Evolutionary conservation across 2,888 invertebrate species (phyloP).

Genomic region (Cheilosia urbana): DNA sequence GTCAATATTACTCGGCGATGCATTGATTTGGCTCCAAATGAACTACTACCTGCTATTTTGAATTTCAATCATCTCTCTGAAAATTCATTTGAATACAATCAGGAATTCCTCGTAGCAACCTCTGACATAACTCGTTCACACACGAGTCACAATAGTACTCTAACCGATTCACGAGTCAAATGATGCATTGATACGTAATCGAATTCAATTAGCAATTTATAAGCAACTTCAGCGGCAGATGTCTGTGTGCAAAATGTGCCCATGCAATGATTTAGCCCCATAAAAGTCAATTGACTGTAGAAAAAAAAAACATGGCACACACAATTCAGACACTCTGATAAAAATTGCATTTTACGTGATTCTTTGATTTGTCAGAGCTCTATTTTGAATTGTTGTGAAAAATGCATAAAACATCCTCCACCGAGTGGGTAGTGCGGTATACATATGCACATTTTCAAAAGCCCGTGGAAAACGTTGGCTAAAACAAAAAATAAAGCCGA

Average conservation of each 20-base stretch:
- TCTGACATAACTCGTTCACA: not conserved
- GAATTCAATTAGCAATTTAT: slow-evolving; percentile 22
- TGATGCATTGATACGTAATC: slow-evolving; percentile 22
- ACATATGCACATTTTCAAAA: slow-evolving; percentile 3
- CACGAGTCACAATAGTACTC: not conserved
- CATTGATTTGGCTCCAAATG: not conserved
- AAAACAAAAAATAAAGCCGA: slow-evolving; percentile 19
- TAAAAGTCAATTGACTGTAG: slow-evolving; percentile 20
- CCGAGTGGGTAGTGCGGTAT: not conserved
- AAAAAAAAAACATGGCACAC: not conserved
- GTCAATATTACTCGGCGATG: not conserved
- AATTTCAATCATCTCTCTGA: not conserved
- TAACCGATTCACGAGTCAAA: slow-evolving; percentile 9
- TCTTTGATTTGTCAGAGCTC: slow-evolving; percentile 40
- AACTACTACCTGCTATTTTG: not conserved
- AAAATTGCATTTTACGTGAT: slow-evolving; percentile 23
- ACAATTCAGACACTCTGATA: slow-evolving; percentile 23
- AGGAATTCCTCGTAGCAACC: not conserved
- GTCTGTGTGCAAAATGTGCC: not conserved
- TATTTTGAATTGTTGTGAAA: slow-evolving; percentile 23
- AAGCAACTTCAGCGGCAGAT: not conserved
- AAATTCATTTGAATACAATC: slow-evolving; percentile 6
- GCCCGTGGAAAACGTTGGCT: slow-evolving; percentile 27
- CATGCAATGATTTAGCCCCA: not conserved
- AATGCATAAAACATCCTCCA: slow-evolving; percentile 16